phyloP scores from a whole-genome alignment of 1,140 invertebrate species.

The Asbolus verrucosus region DNA sequence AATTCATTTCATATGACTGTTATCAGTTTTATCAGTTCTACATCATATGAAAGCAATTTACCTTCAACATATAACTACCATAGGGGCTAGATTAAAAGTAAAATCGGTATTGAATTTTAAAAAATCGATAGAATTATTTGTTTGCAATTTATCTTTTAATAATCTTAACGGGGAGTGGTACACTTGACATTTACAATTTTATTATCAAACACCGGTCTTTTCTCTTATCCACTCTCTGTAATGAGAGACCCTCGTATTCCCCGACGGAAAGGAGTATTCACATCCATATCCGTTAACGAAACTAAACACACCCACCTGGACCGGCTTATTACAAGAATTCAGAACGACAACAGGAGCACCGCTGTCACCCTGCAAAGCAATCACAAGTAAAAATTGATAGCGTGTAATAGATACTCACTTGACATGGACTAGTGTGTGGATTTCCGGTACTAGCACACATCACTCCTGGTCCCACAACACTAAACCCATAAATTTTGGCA shows the following conservation, averaged over 20 bases:
- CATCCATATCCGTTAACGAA: background rate
- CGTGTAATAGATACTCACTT: background rate
- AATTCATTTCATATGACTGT: background rate
- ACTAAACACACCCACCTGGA: background rate
- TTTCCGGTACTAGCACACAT: constrained; percentile 29
- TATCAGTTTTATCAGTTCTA: background rate
- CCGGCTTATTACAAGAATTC: background rate
- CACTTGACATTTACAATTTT: background rate
- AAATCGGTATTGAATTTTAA: too few species aligned
- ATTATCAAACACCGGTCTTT: background rate
- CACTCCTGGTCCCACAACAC: background rate
- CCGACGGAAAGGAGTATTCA: background rate
- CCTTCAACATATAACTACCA: too few species aligned
- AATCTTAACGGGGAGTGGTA: too few species aligned
- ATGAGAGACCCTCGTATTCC: background rate
- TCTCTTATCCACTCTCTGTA: background rate
- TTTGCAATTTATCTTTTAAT: too few species aligned
- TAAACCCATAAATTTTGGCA: constrained; percentile 3
- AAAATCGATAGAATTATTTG: too few species aligned
- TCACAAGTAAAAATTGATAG: background rate
- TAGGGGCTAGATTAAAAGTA: too few species aligned
- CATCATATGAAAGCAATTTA: too few species aligned
- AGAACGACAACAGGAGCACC: constrained; percentile 15
- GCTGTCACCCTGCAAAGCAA: constrained; percentile 21
- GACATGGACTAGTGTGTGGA: constrained; percentile 28